Evolutionary conservation across 2,113 vertebrate species (phyloP), one percentile per base, ranked within the genome.

Genomic region (Emydocephalus ijimae): DNA sequence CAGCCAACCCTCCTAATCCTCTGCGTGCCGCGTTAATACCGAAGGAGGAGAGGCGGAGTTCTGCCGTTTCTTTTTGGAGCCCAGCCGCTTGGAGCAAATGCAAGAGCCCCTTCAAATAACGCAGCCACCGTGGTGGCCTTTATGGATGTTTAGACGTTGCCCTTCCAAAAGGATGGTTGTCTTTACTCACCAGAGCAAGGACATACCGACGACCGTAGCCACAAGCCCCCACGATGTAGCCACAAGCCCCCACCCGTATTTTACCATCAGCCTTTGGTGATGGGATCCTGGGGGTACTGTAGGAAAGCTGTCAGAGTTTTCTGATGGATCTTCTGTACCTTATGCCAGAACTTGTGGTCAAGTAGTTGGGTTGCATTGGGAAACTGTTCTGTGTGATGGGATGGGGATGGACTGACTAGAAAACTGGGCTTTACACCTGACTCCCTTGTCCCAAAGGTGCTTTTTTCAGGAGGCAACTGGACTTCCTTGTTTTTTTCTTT

Each of bases 21-120:
- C 52, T 29, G 23, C 11, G 11, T 24, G 54, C 88, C 48, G 23
- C 52, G 18, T 43, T 56, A 23, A 57, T 48, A 56, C 11, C 20
- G 87, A 56, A 85, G 61, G 61, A 48, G 88, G 15, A 59, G 29
- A 85, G 87, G 92, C 69, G 92, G 92, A 85, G 45, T 86, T 56
- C 29, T 59, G 64, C 43, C 21, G 23, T n/a, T 64, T 5, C 29
- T 18, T 24, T 59, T 88, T 43, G 26, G 18, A 54, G 26, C 18
- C 7, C 85, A 34, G 86, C 87, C 87, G 39, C n/a, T 89, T 43
- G 23, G 61, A 48, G 45, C 6, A 43, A 74, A 24, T 29, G 34
- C 50, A 23, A 52, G 20, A n/a, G 6, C 21, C 57, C 7, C 59
- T 7, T 3, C 21, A 26, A 57, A 26, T 29, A 21, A 61, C 59